A percentile compares a stretch with the other conserved stretches of the same genome.
These are phyloP conservation scores for Heliconius hortense DNA, from an alignment of 2,888 invertebrate genomes.

Conservation along the genomic window DNA sequence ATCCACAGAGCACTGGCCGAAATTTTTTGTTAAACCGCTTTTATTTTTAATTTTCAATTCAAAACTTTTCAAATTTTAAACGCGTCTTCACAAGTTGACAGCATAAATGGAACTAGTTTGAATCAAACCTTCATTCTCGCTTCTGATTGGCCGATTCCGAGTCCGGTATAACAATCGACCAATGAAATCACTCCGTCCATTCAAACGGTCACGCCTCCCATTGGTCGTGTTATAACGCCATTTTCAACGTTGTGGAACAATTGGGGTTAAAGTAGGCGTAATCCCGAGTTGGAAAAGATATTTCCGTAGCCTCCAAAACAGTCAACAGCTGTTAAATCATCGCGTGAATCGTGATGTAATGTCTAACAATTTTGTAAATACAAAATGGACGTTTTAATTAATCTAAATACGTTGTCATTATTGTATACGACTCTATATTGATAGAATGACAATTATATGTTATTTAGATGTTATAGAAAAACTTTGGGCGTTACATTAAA, in stretches of 20 bases:
- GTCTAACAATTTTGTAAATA: constrained; percentile 23
- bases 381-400: constrained; percentile 17
- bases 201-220: constrained; percentile 70
- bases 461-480: not conserved
- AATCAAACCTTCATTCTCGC: constrained; percentile 63
- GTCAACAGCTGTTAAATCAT: constrained; percentile 70
- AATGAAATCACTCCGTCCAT: constrained; percentile 53
- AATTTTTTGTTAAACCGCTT: constrained; percentile 33
- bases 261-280: constrained; percentile 74
- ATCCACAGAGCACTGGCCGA: constrained; percentile 25
- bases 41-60: constrained; percentile 47
- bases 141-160: constrained; percentile 63
- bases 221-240: constrained; percentile 72
- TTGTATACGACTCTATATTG: not conserved
- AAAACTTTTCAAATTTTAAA: constrained; percentile 27
- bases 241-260: constrained; percentile 76
- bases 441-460: not conserved
- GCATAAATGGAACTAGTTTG: constrained; percentile 79
- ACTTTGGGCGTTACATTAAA: not conserved
- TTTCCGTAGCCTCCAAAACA: constrained; percentile 57
- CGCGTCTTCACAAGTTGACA: constrained; percentile 61
- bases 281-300: constrained; percentile 64
- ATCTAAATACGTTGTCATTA: not conserved
- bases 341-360: constrained; percentile 49
- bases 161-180: constrained; percentile 57